Evolutionary conservation across 1,140 invertebrate species (phyloP).

Genomic region (Aethina tumida): DNA sequence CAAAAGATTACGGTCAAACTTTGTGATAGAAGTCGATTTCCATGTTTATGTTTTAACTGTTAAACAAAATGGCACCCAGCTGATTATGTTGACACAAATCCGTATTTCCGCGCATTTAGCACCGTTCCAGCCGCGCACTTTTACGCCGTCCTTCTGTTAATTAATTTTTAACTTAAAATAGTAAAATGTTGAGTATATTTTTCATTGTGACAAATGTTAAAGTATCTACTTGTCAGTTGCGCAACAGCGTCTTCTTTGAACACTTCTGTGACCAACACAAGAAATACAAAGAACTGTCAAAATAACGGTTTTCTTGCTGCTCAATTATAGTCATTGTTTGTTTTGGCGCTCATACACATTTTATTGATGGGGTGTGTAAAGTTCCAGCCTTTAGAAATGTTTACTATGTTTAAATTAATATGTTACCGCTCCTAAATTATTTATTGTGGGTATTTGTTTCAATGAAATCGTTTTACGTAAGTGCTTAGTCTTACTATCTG

Average conservation of each 20-base stretch:
- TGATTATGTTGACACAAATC: conserved; percentile 27
- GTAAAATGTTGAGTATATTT: conserved; percentile 9
- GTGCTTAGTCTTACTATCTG: no score
- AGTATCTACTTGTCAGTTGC: conserved; percentile 21
- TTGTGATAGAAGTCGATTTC: conserved; percentile 27
- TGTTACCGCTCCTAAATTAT: no score
- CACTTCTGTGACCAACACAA: conserved; percentile 7
- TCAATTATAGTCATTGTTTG: no score
- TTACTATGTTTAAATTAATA: no score
- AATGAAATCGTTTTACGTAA: no score
- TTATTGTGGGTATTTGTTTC: no score
- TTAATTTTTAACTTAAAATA: conserved; percentile 4
- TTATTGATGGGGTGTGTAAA: no score
- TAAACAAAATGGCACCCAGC: conserved; percentile 33
- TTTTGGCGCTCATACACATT: no score
- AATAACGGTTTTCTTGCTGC: no score
- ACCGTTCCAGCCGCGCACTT: conserved; percentile 7
- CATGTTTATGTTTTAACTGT: conserved; percentile 29
- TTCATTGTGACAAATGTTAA: conserved; percentile 10
- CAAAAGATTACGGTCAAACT: conserved; percentile 13
- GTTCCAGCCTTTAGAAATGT: no score
- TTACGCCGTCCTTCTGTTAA: conserved; percentile 4
- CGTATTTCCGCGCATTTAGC: conserved; percentile 5
- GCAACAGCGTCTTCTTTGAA: conserved; percentile 24
- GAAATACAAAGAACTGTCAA: no score